Conservation (phyloP, 2,113 vertebrate species). For the Pyxicephalus adspersus region DNA sequence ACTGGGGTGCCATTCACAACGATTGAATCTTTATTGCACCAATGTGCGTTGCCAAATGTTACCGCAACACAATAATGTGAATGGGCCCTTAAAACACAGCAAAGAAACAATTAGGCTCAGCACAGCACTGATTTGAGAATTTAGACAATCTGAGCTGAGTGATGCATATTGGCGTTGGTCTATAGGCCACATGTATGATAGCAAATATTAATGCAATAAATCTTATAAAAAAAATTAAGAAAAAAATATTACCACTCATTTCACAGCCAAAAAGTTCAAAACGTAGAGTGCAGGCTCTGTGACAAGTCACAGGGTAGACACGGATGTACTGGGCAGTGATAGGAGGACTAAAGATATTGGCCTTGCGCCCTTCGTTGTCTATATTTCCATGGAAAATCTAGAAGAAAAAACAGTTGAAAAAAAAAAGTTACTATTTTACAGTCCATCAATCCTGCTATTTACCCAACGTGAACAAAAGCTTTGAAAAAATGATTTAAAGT, state of each 20-base stretch:
- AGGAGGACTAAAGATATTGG: conserved; percentile 83
- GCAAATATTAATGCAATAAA: neutral
- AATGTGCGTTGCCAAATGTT: too few relatives aligned
- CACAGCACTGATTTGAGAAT: too few relatives aligned
- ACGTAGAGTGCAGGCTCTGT: conserved; percentile 86
- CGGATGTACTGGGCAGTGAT: conserved; percentile 84
- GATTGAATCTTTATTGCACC: too few relatives aligned
- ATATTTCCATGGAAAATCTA: conserved; percentile 86
- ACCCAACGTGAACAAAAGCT: too few relatives aligned
- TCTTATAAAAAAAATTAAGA: neutral
- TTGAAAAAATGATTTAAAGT: too few relatives aligned
- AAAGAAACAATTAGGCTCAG: too few relatives aligned
- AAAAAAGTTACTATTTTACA: neutral
- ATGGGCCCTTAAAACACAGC: too few relatives aligned
- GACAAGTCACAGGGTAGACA: conserved; percentile 83
- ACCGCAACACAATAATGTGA: too few relatives aligned
- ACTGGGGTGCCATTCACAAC: too few relatives aligned
- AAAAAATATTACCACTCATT: conserved; percentile 80
- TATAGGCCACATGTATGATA: neutral
- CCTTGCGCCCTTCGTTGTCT: conserved; percentile 79
- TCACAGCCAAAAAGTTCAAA: conserved; percentile 96
- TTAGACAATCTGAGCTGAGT: too few relatives aligned
- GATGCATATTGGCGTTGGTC: too few relatives aligned
- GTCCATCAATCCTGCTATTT: too few relatives aligned
- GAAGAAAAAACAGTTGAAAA: neutral